Evolutionary conservation across 1,140 invertebrate species (phyloP).

Genomic region (Augochlora pura): DNA sequence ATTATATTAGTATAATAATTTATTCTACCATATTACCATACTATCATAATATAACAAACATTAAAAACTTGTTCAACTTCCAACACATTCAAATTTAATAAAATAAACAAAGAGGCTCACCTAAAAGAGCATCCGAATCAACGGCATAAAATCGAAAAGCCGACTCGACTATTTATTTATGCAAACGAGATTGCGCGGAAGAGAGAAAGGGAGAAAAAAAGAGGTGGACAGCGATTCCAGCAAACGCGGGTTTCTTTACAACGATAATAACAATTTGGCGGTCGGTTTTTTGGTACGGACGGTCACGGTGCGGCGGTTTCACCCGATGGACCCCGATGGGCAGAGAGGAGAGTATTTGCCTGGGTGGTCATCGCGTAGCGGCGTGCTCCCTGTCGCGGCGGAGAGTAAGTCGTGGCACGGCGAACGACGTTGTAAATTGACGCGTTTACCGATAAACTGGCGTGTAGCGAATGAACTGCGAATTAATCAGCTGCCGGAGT

Average conservation of each 20-base stretch:
- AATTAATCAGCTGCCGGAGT: conserved; percentile 35
- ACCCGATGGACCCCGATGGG: neutral
- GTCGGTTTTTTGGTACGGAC: neutral
- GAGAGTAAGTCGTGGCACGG: neutral
- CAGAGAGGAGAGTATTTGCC: neutral
- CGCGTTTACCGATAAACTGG: conserved; percentile 43
- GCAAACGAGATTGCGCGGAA: conserved; percentile 10
- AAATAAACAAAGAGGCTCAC: too few relatives aligned
- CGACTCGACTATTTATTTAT: conserved; percentile 22
- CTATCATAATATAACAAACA: too few relatives aligned
- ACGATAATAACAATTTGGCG: conserved; percentile 33
- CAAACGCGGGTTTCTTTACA: conserved; percentile 23
- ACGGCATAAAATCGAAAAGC: too few relatives aligned
- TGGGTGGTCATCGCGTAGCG: conserved; percentile 33
- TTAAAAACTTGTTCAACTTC: too few relatives aligned
- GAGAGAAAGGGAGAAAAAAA: too few relatives aligned
- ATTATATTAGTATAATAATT: too few relatives aligned
- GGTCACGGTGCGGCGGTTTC: neutral
- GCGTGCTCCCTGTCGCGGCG: neutral
- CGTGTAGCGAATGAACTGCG: conserved; percentile 30
- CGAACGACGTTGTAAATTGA: conserved; percentile 44
- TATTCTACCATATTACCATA: too few relatives aligned
- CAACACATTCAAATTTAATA: too few relatives aligned
- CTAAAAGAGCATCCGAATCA: too few relatives aligned
- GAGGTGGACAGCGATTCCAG: too few relatives aligned